Percentiles rank a stretch among this genome's conserved stretches.
Conservation (phyloP, 1,140 invertebrate species). For the Drosophila takahashii region DNA sequence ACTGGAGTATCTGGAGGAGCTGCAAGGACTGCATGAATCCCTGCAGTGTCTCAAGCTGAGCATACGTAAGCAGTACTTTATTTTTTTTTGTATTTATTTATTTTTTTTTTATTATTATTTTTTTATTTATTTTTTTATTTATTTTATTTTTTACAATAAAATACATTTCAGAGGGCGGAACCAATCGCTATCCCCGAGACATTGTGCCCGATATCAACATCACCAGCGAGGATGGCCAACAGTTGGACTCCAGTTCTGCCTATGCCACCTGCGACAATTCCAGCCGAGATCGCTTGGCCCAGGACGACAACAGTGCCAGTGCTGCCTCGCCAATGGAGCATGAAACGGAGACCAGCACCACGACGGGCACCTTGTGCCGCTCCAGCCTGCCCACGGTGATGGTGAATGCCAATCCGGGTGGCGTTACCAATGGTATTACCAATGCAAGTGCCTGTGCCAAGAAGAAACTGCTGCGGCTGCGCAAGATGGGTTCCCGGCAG, state of each 20-base stretch:
- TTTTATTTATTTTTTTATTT: too few relatives aligned
- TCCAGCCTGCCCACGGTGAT: slow-evolving; percentile 20
- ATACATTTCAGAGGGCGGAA: slow-evolving; percentile 59
- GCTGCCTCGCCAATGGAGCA: slow-evolving; percentile 70
- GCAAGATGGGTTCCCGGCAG: slow-evolving; percentile 83
- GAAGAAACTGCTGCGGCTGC: slow-evolving; percentile 81
- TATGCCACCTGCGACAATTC: slow-evolving; percentile 61
- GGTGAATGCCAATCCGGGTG: slow-evolving; percentile 4
- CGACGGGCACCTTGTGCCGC: slow-evolving; percentile 63
- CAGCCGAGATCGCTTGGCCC: slow-evolving; percentile 56
- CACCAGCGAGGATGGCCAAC: slow-evolving; percentile 71
- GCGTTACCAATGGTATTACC: slow-evolving; percentile 7
- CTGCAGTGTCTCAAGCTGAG: slow-evolving; percentile 62
- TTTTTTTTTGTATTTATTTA: too few relatives aligned
- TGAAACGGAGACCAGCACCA: slow-evolving; percentile 68
- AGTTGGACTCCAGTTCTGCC: slow-evolving; percentile 58
- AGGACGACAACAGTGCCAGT: slow-evolving; percentile 68
- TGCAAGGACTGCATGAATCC: slow-evolving; percentile 66
- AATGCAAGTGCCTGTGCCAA: slow-evolving; percentile 38
- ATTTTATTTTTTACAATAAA: too few relatives aligned
- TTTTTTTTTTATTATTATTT: too few relatives aligned
- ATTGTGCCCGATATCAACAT: slow-evolving; percentile 82
- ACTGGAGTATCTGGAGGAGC: slow-evolving; percentile 68
- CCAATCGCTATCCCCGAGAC: slow-evolving; percentile 63
- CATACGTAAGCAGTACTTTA: slow-evolving; percentile 58